Base-by-base conservation (phyloP, 2,797 vertebrate species). In the Sebastes baramenuke region DNA sequence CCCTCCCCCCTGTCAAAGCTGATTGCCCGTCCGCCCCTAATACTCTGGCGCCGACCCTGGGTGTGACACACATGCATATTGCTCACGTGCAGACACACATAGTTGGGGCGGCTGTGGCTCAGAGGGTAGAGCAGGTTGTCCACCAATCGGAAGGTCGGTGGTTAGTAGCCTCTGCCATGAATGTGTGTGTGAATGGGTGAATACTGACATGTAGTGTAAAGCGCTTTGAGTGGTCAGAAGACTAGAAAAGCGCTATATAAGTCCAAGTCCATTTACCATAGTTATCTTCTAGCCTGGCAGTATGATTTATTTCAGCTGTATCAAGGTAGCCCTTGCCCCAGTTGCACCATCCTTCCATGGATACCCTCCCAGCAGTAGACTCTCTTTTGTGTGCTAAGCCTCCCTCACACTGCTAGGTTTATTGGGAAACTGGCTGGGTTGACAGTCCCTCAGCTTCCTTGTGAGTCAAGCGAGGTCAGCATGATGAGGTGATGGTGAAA, bases 301-400 rank as follows among this genome's bases (percentile, higher is more conserved):
- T 25, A 27, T 82, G 85, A 89, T 79, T 75, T 82, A 79, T 82
- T 36, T 72, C 34, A 52, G 67, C 24, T 4, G 3, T 32, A 68
- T 90, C 79, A 60, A 38, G 52, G 91, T 83, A 84, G 88, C 7
- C 65, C 54, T 90, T 12, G 70, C 67, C 75, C 79, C 69, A 77
- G 74, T 87, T 78, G 75, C 74, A 80, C 64, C 80, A 70, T 72
- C 81, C 67, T 88, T 86, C 64, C 82, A 80, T 67, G 24, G 71
- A 83, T 66, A 71, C 54, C 32, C 64, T 79, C 82, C 56, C 80
- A 87, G 81, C 87, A 82, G 76, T 34, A 52, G 68, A 60, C 72
- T 67, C 22, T 62, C 72, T 84, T 54, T 78, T 89, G 85, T 85
- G 68, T 67, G 75, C 52, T 89, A 82, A 86, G 80, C 76, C 81